A percentile compares a stretch with the other conserved stretches of the same genome.
These are phyloP conservation scores for Pseudomugil gertrudae DNA, from an alignment of 2,797 vertebrate species.

Conservation along the genomic window DNA sequence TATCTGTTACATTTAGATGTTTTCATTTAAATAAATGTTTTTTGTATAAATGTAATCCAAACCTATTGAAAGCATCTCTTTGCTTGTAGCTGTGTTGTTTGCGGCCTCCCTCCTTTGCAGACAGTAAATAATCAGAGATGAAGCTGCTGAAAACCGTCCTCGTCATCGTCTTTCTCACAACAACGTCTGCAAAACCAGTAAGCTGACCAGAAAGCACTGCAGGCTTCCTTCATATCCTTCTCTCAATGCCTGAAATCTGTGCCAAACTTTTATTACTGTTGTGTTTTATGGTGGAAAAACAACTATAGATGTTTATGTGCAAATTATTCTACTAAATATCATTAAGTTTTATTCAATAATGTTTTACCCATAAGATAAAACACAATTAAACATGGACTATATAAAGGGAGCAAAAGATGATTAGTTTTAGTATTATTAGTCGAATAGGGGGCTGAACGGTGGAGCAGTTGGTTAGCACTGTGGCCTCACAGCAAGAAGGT, in stretches of 20 bases:
- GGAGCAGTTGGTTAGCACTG: too few relatives aligned
- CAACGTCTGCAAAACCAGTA: conserved; percentile 55
- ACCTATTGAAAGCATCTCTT: background rate
- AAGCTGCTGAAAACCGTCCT: conserved; percentile 43
- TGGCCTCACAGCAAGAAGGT: too few relatives aligned
- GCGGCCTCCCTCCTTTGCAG: conserved; percentile 14
- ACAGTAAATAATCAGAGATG: conserved; percentile 49
- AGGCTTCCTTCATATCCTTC: background rate
- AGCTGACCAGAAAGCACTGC: conserved; percentile 3
- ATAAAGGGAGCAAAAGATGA: too few relatives aligned
- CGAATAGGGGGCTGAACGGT: too few relatives aligned
- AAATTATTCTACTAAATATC: too few relatives aligned
- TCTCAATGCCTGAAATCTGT: background rate
- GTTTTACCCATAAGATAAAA: too few relatives aligned
- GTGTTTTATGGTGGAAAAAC: too few relatives aligned
- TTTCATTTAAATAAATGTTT: background rate
- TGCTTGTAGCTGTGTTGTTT: conserved; percentile 22
- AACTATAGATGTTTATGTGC: too few relatives aligned
- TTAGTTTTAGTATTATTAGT: too few relatives aligned
- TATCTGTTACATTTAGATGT: background rate
- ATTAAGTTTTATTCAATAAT: too few relatives aligned
- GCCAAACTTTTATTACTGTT: background rate
- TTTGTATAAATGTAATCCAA: background rate
- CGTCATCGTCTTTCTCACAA: conserved; percentile 43
- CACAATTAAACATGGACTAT: too few relatives aligned